phyloP scores from a whole-genome alignment of 2,888 invertebrate species.

The Xestia ashworthii region DNA sequence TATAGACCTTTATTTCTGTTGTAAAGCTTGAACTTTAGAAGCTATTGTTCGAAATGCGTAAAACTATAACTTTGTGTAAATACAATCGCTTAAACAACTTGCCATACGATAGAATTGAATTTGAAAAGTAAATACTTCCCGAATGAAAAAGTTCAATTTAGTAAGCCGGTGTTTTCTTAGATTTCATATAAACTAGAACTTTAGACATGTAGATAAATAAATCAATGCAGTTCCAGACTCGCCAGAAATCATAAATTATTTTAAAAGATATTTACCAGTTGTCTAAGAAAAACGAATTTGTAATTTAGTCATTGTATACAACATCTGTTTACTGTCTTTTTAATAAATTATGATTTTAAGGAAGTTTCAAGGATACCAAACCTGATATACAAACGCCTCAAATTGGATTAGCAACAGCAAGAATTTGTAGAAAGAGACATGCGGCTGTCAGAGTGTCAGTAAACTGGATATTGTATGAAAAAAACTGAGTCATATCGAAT shows the following conservation, averaged over 20 bases:
- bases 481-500: constrained; percentile 39
- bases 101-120: constrained; percentile 47
- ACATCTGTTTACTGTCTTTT: constrained; percentile 40
- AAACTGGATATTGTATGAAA: constrained; percentile 16
- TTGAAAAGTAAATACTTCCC: constrained; percentile 38
- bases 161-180: background rate
- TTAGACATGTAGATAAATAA: background rate
- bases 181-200: background rate
- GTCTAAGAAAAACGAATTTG: constrained; percentile 18
- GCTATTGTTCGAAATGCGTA: constrained; percentile 53
- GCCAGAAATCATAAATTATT: constrained; percentile 4
- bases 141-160: constrained; percentile 10
- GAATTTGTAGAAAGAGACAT: constrained; percentile 20
- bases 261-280: constrained; percentile 29
- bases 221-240: background rate
- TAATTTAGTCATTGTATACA: constrained; percentile 31
- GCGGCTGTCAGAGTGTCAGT: constrained; percentile 6
- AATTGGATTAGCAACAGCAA: constrained; percentile 14
- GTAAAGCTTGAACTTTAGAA: constrained; percentile 46
- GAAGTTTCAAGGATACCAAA: constrained; percentile 37
- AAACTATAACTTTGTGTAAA: constrained; percentile 55
- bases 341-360: constrained; percentile 46
- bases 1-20: constrained; percentile 48
- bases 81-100: constrained; percentile 42
- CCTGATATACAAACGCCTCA: constrained; percentile 23